Evolutionary conservation across 2,113 vertebrate genomes (phyloP), one percentile per base, ranked within the genome.

Genomic region (Seriola rivoliana): DNA sequence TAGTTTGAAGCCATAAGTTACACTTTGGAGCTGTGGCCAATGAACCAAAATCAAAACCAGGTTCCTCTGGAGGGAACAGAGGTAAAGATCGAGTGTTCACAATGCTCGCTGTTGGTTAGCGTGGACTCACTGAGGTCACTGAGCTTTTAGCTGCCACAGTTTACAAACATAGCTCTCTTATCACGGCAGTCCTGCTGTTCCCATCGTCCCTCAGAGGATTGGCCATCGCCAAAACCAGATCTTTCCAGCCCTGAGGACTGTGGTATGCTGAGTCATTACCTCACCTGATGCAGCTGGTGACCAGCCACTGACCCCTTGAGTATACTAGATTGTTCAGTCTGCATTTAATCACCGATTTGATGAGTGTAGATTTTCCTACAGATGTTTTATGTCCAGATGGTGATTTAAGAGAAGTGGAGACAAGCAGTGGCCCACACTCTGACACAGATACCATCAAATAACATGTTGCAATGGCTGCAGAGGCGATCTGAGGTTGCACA

Each of bases 281-380:
- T 84, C 67, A 67, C 67, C 68, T n/a, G 40, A 42, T 65, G 44
- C 76, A 74, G 75, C 89, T 75, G 75, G 40, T 72, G 81, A 75
- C 74, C 78, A 62, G 81, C 50, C 50, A 14, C 3, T 69, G 62
- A 81, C 71, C 84, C 52, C 50, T 73, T 36, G 21, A 70, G 0
- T 34, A 8, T 5, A 52, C 40, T 17, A 36, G 58, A 79, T 57
- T 63, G 40, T 54, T 77, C 59, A 62, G 23, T 38, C 21, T 38
- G 29, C 11, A 21, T 70, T 59, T 54, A 59, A 71, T 23, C 38
- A 42, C 59, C n/a, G 64, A 50, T 80, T 52, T 54, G 59, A 66
- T 62, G 19, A 75, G 46, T 63, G 48, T 8, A 46, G 1, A 67
- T 71, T 66, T 60, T 69, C 67, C 48, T 57, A 23, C 68, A 60